These are phyloP conservation scores for Lagopus leucura DNA, from an alignment of 2,113 vertebrate species.

Conservation along the genomic window DNA sequence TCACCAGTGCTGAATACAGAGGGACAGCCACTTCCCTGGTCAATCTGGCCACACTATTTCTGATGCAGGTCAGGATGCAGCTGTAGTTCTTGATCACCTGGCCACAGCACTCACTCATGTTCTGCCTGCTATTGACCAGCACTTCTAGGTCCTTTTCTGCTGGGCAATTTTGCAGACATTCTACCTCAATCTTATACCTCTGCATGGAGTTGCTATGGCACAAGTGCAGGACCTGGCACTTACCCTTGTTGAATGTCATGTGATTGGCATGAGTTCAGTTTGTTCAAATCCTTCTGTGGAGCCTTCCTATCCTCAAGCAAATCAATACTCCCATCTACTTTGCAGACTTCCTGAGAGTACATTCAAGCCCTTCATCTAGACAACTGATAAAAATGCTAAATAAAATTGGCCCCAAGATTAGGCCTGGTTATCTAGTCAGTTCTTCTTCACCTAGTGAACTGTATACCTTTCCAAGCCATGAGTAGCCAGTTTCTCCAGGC, in stretches of 20 bases:
- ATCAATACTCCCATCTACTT: neutral
- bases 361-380: neutral
- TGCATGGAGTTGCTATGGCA: neutral
- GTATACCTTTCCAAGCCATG: neutral
- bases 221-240: neutral
- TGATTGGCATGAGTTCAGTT: neutral
- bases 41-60: neutral
- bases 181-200: neutral
- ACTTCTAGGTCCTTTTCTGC: neutral
- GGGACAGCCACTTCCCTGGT: neutral
- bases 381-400: neutral
- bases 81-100: neutral
- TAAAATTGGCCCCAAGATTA: neutral
- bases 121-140: neutral
- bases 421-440: neutral
- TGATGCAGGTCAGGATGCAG: neutral
- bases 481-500: neutral
- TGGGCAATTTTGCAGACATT: neutral
- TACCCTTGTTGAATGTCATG: neutral
- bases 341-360: neutral
- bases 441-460: neutral
- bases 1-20: neutral
- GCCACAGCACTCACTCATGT: neutral
- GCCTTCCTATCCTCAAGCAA: neutral
- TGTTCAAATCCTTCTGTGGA: neutral